phyloP scores from a whole-genome alignment of 2,888 invertebrate genomes.

The Hedychridium roseum region DNA sequence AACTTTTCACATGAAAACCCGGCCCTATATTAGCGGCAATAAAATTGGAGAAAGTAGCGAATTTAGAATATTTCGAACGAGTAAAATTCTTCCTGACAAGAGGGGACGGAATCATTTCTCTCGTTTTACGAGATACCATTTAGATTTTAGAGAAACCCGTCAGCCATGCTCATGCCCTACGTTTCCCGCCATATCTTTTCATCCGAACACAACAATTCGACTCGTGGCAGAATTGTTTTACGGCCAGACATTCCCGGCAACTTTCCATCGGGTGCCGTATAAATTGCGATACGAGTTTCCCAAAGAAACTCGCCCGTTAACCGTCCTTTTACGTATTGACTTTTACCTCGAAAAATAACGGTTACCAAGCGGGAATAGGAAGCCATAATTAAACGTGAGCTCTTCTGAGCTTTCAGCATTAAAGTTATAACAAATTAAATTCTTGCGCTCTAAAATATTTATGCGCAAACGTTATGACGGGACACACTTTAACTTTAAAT shows the following conservation, averaged over 20 bases:
- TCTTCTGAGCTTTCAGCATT: too few species aligned
- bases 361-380: too few species aligned
- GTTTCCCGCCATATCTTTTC: slow-evolving; percentile 15
- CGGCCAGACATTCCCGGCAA: slow-evolving; percentile 4
- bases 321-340: too few species aligned
- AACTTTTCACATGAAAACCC: neutral
- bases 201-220: slow-evolving; percentile 10
- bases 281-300: too few species aligned
- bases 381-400: too few species aligned
- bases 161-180: slow-evolving; percentile 5
- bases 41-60: slow-evolving; percentile 3
- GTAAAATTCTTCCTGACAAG: slow-evolving; percentile 2
- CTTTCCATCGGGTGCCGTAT: too few species aligned
- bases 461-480: too few species aligned
- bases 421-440: too few species aligned
- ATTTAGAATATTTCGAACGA: slow-evolving; percentile 18
- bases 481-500: too few species aligned
- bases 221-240: slow-evolving; percentile 18
- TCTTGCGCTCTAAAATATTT: too few species aligned
- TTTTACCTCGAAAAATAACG: too few species aligned
- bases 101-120: slow-evolving; percentile 19
- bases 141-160: slow-evolving; percentile 37
- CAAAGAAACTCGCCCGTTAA: too few species aligned
- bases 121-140: slow-evolving; percentile 42
- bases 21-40: neutral